Base-by-base conservation (phyloP, 2,797 vertebrate genomes). In the Pelobates cultripes region DNA sequence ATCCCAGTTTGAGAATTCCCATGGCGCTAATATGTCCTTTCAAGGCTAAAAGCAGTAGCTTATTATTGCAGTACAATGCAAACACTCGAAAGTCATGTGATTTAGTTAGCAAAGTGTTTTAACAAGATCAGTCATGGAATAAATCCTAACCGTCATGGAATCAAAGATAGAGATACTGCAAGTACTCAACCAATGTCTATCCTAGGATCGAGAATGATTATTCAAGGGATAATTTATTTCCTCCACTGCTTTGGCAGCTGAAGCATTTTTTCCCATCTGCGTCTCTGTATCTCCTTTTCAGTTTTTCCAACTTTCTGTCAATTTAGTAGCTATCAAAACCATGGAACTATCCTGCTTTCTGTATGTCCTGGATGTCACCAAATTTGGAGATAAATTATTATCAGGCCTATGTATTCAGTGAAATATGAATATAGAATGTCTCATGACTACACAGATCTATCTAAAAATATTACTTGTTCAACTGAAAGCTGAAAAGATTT, bases 51-150 rank as follows among this genome's bases (percentile, higher is more conserved):
- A 28, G n/a, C n/a, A n/a, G 28, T 28, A 28, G 28, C 28, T 55
- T 74, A 13, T 42, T n/a, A 28, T n/a, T 8, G 6, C n/a, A 8
- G 14, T 1, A 74, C n/a, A 74, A 60, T 14, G 72, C 28, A 70
- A 70, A 43, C 17, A 42, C 10, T 42, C 57, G 41, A n/a, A 57
- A 15, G 40, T 41, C 28, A 74, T 8, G 61, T 60, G 57, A 61
- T 74, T 14, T 17, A 15, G 14, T 42, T 7, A 60, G 5, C 41
- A 43, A n/a, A 74, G 12, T 74, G 72, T 10, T 41, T 74, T 43
- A 74, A 74, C 41, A 74, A 60, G 72, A 74, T 74, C 53, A 57
- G 72, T 74, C 55, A 61, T 61, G 40, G 40, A 40, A 60, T 43
- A 43, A 74, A 60, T 74, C 55, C 72, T 74, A 41, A 14, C 51